These are phyloP conservation scores for Brachylomia viminalis DNA, from an alignment of 2,888 invertebrate genomes.

Conservation along the genomic window DNA sequence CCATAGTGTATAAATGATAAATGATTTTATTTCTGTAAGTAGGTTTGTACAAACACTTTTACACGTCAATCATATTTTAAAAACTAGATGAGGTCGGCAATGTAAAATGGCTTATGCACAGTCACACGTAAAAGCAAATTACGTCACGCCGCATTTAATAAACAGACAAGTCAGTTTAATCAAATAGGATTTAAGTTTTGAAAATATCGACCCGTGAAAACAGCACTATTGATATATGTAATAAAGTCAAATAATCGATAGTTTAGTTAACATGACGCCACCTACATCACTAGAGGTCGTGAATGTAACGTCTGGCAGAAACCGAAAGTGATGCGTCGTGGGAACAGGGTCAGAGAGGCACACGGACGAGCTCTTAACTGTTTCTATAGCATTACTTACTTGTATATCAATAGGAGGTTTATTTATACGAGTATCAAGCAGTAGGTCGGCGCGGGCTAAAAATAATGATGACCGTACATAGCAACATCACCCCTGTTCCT, in stretches of 20 bases:
- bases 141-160: too few species aligned
- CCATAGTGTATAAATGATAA: too few species aligned
- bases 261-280: background rate
- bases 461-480: background rate
- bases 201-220: background rate
- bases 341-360: constrained; percentile 66
- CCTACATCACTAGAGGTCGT: constrained; percentile 59
- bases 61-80: too few species aligned
- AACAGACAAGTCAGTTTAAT: background rate
- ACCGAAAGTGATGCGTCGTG: constrained; percentile 72
- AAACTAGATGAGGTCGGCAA: too few species aligned
- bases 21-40: too few species aligned
- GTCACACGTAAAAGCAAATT: background rate
- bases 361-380: constrained; percentile 18
- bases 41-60: too few species aligned
- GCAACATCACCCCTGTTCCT: background rate
- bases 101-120: background rate
- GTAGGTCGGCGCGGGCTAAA: background rate
- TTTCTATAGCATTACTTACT: background rate
- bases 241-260: constrained; percentile 39
- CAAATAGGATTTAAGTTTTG: background rate
- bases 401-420: background rate
- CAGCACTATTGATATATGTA: background rate
- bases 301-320: constrained; percentile 67
- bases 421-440: background rate